A percentile compares a stretch with the other conserved stretches of the same genome.
These are phyloP conservation scores for Aplysia californica DNA, from an alignment of 1,140 invertebrate genomes.

Conservation along the genomic window DNA sequence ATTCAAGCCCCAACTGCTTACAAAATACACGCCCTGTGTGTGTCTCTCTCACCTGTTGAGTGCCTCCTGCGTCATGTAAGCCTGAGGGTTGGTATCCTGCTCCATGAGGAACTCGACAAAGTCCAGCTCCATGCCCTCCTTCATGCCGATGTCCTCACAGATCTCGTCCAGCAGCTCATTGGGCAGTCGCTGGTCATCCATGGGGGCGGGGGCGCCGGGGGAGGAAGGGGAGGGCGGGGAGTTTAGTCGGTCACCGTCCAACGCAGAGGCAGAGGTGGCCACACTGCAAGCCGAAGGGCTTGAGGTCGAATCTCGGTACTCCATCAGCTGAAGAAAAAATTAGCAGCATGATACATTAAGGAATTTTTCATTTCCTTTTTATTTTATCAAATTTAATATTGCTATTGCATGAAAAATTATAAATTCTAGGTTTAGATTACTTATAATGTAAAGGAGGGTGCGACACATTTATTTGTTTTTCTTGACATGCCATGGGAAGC, in stretches of 20 bases:
- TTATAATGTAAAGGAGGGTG: too few relatives aligned
- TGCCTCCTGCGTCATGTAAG: slow-evolving; percentile 58
- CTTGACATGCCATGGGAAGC: too few relatives aligned
- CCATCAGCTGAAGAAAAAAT: slow-evolving; percentile 56
- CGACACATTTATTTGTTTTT: too few relatives aligned
- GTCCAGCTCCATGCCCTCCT: slow-evolving; percentile 66
- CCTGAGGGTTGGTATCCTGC: slow-evolving; percentile 57
- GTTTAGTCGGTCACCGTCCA: slow-evolving; percentile 48
- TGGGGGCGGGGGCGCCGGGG: slow-evolving; percentile 36
- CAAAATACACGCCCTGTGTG: too few relatives aligned
- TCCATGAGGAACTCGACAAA: slow-evolving; percentile 66
- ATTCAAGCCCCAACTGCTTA: too few relatives aligned
- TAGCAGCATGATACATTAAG: too few relatives aligned
- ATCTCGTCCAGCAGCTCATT: slow-evolving; percentile 67
- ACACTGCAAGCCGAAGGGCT: slow-evolving; percentile 58
- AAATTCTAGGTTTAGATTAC: too few relatives aligned
- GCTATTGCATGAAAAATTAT: too few relatives aligned
- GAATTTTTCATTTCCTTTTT: too few relatives aligned
- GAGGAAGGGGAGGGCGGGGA: slow-evolving; percentile 52
- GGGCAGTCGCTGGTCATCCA: slow-evolving; percentile 62
- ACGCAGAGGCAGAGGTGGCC: slow-evolving; percentile 32
- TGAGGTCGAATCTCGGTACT: slow-evolving; percentile 59
- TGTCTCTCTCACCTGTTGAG: slow-evolving; percentile 21
- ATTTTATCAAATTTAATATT: too few relatives aligned
- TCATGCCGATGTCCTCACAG: slow-evolving; percentile 67